These are phyloP conservation scores for Aporophyla nigra DNA, from an alignment of 2,888 invertebrate genomes.

Conservation along the genomic window DNA sequence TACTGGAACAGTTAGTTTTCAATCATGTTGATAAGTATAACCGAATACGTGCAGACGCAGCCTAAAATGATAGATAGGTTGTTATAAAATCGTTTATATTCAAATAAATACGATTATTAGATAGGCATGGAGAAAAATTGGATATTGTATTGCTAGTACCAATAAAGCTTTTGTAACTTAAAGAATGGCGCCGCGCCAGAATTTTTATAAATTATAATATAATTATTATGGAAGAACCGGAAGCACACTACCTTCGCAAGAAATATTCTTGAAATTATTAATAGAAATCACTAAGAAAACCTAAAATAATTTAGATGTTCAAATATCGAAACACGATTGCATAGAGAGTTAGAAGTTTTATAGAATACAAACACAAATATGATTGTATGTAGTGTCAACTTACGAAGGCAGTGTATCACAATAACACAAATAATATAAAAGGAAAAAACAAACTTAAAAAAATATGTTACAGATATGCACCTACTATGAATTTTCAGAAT, in stretches of 20 bases:
- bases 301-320: slow-evolving; percentile 46
- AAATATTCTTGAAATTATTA: slow-evolving; percentile 25
- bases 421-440: slow-evolving; percentile 50
- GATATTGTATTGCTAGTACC: slow-evolving; percentile 61
- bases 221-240: slow-evolving; percentile 69
- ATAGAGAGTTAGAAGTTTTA: slow-evolving; percentile 14
- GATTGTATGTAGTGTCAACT: slow-evolving; percentile 7
- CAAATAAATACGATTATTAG: slow-evolving; percentile 55
- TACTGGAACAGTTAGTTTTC: slow-evolving; percentile 7
- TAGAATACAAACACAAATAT: slow-evolving; percentile 20
- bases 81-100: slow-evolving; percentile 47
- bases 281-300: slow-evolving; percentile 15
- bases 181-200: slow-evolving; percentile 44
- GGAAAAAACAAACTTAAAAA: slow-evolving; percentile 46
- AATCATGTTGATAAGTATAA: slow-evolving; percentile 15
- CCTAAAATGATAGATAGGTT: slow-evolving; percentile 41
- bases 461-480: slow-evolving; percentile 39
- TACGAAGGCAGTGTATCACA: slow-evolving; percentile 53
- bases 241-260: slow-evolving; percentile 57
- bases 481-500: slow-evolving; percentile 50
- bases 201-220: slow-evolving; percentile 48
- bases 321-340: slow-evolving; percentile 48
- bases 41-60: slow-evolving; percentile 23
- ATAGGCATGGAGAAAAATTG: slow-evolving; percentile 52
- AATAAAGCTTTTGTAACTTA: slow-evolving; percentile 52